A percentile compares a stretch with the other conserved stretches of the same genome.
phyloP scores from a whole-genome alignment of 2,888 invertebrate species.

The Eledone cirrhosa region DNA sequence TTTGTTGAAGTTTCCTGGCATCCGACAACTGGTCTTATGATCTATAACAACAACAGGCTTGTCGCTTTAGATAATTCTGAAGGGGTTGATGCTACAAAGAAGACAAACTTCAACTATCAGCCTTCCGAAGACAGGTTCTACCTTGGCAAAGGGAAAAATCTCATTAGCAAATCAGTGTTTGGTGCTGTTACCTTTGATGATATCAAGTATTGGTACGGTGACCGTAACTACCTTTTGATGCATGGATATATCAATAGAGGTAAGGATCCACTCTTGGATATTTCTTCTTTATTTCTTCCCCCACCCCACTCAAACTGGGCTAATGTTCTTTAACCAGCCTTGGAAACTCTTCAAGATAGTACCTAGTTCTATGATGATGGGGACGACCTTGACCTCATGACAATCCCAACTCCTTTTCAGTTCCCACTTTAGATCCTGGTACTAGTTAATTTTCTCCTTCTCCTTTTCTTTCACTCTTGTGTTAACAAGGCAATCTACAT shows the following conservation, averaged over 20 bases:
- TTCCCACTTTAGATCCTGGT: too few relatives aligned
- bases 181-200: constrained; percentile 62
- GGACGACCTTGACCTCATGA: too few relatives aligned
- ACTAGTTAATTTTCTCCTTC: too few relatives aligned
- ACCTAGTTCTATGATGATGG: too few relatives aligned
- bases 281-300: too few relatives aligned
- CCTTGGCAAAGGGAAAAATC: constrained; percentile 49
- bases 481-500: too few relatives aligned
- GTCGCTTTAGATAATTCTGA: constrained; percentile 36
- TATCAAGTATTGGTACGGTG: constrained; percentile 62
- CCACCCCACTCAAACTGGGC: not conserved
- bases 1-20: constrained; percentile 59
- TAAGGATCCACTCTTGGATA: constrained; percentile 33
- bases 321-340: not conserved
- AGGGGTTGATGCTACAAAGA: not conserved
- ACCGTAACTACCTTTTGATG: constrained; percentile 60
- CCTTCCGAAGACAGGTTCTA: constrained; percentile 42
- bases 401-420: too few relatives aligned
- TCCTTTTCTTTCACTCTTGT: too few relatives aligned
- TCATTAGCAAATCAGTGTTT: constrained; percentile 40
- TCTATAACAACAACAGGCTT: constrained; percentile 48
- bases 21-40: constrained; percentile 46
- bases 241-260: constrained; percentile 63
- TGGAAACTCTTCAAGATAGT: too few relatives aligned
- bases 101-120: not conserved